Conservation (phyloP, 2,888 invertebrate genomes). For the Leucozona laternaria region DNA sequence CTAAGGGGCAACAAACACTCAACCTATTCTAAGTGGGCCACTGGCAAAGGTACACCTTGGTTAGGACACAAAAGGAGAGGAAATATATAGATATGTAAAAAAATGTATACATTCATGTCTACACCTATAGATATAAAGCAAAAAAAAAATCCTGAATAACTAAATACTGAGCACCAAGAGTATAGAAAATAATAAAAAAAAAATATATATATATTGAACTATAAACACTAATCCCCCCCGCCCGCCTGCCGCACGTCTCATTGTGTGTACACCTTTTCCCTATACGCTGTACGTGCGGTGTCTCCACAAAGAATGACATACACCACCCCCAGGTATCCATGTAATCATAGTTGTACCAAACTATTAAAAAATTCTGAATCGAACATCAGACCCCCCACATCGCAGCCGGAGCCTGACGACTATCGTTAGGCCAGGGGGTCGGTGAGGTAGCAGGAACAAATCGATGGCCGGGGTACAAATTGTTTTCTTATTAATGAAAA, state of each 20-base stretch:
- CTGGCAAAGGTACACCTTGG: slow-evolving; percentile 61
- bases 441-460: slow-evolving; percentile 40
- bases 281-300: slow-evolving; percentile 35
- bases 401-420: background rate
- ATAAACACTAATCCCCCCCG: slow-evolving; percentile 34
- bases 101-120: background rate
- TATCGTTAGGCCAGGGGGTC: background rate
- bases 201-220: slow-evolving; percentile 61
- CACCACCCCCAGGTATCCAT: slow-evolving; percentile 70
- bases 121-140: background rate
- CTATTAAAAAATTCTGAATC: slow-evolving; percentile 76
- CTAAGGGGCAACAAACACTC: slow-evolving; percentile 72
- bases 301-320: slow-evolving; percentile 67
- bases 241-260: background rate
- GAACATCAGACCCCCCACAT: slow-evolving; percentile 37
- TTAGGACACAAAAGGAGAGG: slow-evolving; percentile 59
- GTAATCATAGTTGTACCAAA: slow-evolving; percentile 74
- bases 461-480: slow-evolving; percentile 70
- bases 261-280: slow-evolving; percentile 58
- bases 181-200: slow-evolving; percentile 41
- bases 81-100: slow-evolving; percentile 18
- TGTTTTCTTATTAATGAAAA: slow-evolving; percentile 76
- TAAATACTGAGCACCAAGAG: slow-evolving; percentile 65
- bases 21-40: slow-evolving; percentile 75
- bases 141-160: slow-evolving; percentile 71